These are phyloP conservation scores for Xylota sylvarum DNA, from an alignment of 2,888 invertebrate species.

Conservation along the genomic window DNA sequence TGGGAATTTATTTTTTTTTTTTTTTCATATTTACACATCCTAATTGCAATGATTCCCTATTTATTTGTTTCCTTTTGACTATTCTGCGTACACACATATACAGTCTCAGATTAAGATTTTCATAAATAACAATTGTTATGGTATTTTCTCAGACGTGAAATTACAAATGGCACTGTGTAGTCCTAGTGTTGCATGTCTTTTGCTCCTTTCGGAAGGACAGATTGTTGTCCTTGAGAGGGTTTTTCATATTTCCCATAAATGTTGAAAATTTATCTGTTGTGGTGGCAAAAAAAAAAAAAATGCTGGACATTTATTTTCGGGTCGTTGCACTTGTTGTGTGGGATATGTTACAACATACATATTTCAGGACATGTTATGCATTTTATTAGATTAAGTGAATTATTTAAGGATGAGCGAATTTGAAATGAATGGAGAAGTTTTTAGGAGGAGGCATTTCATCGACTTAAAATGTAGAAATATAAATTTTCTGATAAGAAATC, in stretches of 20 bases:
- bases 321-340: neutral
- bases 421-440: neutral
- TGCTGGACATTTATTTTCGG: constrained; percentile 1
- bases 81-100: neutral
- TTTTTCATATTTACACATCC: constrained; percentile 28
- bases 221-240: neutral
- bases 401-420: neutral
- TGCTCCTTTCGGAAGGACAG: neutral
- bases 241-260: neutral
- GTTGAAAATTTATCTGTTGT: neutral
- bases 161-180: neutral
- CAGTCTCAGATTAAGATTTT: neutral
- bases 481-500: too few species aligned
- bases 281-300: too few species aligned
- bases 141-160: neutral
- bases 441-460: too few species aligned
- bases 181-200: neutral
- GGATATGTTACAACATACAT: neutral
- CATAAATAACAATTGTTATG: neutral
- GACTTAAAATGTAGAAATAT: too few species aligned
- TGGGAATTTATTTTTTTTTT: constrained; percentile 12
- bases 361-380: neutral
- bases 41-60: constrained; percentile 26
- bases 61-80: neutral
- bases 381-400: neutral